Evolutionary conservation across 2,888 invertebrate genomes (phyloP), one percentile per base, ranked within the genome.

Genomic region (Phortica okadai): DNA sequence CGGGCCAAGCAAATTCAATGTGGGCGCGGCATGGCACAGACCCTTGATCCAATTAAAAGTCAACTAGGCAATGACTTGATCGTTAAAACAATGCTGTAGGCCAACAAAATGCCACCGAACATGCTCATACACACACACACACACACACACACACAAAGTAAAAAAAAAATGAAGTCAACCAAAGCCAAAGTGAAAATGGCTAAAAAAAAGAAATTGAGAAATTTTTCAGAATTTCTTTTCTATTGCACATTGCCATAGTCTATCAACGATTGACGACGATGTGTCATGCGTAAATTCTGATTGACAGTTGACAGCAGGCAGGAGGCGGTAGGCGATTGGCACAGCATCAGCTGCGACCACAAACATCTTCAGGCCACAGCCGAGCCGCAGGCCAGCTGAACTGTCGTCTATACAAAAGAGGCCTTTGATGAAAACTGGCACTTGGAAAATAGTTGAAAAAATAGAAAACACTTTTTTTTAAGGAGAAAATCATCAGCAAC

Each of bases 241-340:
- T 8, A 50, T 50, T 50, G 50, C 50, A 50, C 8, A 8, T 50
- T 8, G 21, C 21, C 1, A 21, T 14, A 6, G 50, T 50, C 50
- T 50, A 50, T 8, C 50, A 50, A 50, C 50, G 50, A 50, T 50
- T 50, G 50, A 50, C 69, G 50, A 45, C 62, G 62, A 69, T 69
- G 44, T 69, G 69, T 69, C 69, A 69, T 69, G 69, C 69, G 69
- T 69, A 69, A 69, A 69, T 69, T 44, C 69, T 69, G 69, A 69
- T 21, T 69, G 69, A 69, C 69, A 69, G 69, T 33, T 41, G 64
- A 64, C 64, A 25, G 25, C 10, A 6, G 21, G 6, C 50, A 41
- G 64, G 41, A 6, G 14, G 50, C 14, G 50, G 1, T 6, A 6
- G 14, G 50, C 14, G 45, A 10, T 10, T 6, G 10, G 45, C 45